Evolutionary conservation across 2,797 vertebrate species (phyloP), one percentile per base, ranked within the genome.

Genomic region (Enteromius mattozi): DNA sequence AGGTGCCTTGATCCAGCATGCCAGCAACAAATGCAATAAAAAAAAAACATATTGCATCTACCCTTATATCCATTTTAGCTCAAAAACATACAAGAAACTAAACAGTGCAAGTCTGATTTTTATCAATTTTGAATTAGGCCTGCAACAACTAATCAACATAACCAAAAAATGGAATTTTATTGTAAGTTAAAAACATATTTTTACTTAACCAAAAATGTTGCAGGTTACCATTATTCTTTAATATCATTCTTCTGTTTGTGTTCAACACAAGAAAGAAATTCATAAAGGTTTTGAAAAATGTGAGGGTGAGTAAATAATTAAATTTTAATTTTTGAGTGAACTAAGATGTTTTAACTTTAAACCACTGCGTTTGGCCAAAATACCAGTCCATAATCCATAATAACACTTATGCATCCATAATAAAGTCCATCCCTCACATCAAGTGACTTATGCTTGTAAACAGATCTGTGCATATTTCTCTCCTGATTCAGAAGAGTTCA

Each of bases 1-100:
- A 92, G 88, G 90, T 89, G 92, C 88, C 91, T 92, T 72, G 61
- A 85, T 80, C 76, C 70, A 16, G 17, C 40, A 51, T n/a, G 9
- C 8, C 49, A 56, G n/a, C 33, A 56, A 54, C 56, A 74, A 74
- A 24, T 10, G 35, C 7, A 4, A 27, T 33, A 63, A 14, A 21
- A 81, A 81, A 70, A 37, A 45, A 80, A 47, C 1, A 78, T 6
- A 47, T 2, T 33, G 27, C 27, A 33, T 51, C 49, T 59, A 59
- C 49, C 24, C 40, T 17, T 17, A 61, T 42, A 61, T 24, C 13
- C n/a, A 5, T 16, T 16, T 4, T 16, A 47, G 13, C 12, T 47
- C 45, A 40, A 59, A 8, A 1, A 76, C 3, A 6, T 51, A 45
- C 2, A 51, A 54, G 5, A 49, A 19, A n/a, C 19, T 13, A 35